phyloP scores from a whole-genome alignment of 2,797 vertebrate species.

The Chaunax sp. region DNA sequence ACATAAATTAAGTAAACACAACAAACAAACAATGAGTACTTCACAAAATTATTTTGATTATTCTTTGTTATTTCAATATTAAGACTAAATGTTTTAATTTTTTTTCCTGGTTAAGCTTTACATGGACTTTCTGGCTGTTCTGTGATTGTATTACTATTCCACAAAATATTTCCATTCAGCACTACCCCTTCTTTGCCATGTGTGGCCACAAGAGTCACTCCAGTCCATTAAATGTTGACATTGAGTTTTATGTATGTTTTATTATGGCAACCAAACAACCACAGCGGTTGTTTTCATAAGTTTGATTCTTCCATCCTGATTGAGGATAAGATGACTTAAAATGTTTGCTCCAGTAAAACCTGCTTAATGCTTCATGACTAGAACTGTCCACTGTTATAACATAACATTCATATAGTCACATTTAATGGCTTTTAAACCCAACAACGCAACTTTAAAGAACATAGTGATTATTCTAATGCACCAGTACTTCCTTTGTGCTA shows the following conservation, averaged over 20 bases:
- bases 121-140: neutral
- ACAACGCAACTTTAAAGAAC: neutral
- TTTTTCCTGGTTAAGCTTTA: neutral
- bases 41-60: no score
- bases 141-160: neutral
- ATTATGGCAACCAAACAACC: slow-evolving; percentile 5
- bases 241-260: neutral
- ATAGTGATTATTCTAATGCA: neutral
- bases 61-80: no score
- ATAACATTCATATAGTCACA: neutral
- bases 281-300: neutral
- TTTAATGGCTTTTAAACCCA: neutral
- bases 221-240: neutral
- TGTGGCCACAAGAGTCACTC: neutral
- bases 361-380: no score
- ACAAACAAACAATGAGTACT: neutral
- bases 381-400: neutral
- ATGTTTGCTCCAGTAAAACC: no score
- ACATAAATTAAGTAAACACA: no score
- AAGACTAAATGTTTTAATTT: no score
- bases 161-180: neutral
- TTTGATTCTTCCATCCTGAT: neutral
- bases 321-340: neutral
- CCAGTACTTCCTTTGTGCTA: neutral
- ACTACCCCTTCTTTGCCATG: neutral